phyloP scores from a whole-genome alignment of 1,140 invertebrate species.

The Dreissena polymorpha region DNA sequence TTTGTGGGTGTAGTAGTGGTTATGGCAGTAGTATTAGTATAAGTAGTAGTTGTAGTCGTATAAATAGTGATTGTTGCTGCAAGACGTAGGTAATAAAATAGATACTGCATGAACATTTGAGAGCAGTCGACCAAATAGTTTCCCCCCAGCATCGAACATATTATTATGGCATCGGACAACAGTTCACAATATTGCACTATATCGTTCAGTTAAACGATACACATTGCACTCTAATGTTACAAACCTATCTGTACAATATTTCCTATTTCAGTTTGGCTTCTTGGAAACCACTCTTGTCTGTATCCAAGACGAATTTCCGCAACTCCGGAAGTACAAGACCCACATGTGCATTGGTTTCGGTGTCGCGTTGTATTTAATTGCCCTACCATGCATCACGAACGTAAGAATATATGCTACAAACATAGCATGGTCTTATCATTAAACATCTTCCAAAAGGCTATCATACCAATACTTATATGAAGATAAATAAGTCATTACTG shows the following conservation, averaged over 20 bases:
- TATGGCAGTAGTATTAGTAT: too few species aligned
- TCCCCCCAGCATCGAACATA: not conserved
- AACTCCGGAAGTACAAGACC: slow-evolving; percentile 64
- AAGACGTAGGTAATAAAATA: too few species aligned
- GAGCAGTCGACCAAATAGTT: too few species aligned
- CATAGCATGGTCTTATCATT: not conserved
- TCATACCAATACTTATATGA: too few species aligned
- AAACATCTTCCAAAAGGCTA: too few species aligned
- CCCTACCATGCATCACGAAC: slow-evolving; percentile 60
- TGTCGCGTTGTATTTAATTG: slow-evolving; percentile 56
- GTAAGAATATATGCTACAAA: slow-evolving; percentile 47
- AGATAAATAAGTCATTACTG: too few species aligned
- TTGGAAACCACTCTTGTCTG: slow-evolving; percentile 88
- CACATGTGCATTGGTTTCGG: slow-evolving; percentile 56
- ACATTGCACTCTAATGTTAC: not conserved
- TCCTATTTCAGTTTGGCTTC: slow-evolving; percentile 86
- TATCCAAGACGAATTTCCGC: slow-evolving; percentile 85
- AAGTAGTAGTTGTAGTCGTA: too few species aligned
- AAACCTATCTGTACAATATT: not conserved
- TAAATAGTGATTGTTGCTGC: too few species aligned
- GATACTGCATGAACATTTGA: too few species aligned
- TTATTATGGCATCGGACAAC: not conserved
- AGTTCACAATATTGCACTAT: not conserved
- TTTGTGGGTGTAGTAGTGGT: too few species aligned
- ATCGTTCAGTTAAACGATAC: not conserved